phyloP scores from a whole-genome alignment of 2,888 invertebrate species.

The Strigamia maritima region DNA sequence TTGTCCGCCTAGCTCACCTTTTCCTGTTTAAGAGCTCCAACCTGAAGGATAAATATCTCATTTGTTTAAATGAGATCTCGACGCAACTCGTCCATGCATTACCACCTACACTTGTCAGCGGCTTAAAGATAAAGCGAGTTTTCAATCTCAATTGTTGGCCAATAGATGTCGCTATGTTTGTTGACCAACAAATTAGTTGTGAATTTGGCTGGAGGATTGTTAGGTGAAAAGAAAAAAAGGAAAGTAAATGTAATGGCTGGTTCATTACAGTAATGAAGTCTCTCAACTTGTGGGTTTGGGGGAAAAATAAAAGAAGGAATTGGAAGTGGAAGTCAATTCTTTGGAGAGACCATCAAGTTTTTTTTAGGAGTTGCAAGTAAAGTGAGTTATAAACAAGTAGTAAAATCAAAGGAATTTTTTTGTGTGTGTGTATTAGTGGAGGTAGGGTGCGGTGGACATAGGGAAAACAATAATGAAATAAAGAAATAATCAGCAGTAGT shows the following conservation, averaged over 20 bases:
- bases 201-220: constrained; percentile 2
- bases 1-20: not conserved
- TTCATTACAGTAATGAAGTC: constrained; percentile 26
- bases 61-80: constrained; percentile 3
- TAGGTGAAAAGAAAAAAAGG: not conserved
- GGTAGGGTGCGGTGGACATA: not conserved
- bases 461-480: not conserved
- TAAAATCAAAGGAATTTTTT: not conserved
- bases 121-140: not conserved
- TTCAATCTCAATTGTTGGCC: not conserved
- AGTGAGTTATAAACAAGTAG: constrained; percentile 19
- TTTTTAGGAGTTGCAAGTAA: not conserved
- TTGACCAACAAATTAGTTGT: not conserved
- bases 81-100: not conserved
- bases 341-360: not conserved
- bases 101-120: not conserved
- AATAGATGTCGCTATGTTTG: not conserved
- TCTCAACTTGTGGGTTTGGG: not conserved
- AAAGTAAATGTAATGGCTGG: constrained; percentile 3
- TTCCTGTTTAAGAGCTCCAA: constrained; percentile 1
- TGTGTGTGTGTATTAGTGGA: not conserved
- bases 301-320: not conserved
- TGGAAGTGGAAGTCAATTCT: constrained; percentile 17
- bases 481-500: not conserved
- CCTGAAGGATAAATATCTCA: constrained; percentile 2